A percentile compares a stretch with the other conserved stretches of the same genome.
Evolutionary conservation across 1,140 invertebrate genomes (phyloP).

Genomic region (Lerema accius): DNA sequence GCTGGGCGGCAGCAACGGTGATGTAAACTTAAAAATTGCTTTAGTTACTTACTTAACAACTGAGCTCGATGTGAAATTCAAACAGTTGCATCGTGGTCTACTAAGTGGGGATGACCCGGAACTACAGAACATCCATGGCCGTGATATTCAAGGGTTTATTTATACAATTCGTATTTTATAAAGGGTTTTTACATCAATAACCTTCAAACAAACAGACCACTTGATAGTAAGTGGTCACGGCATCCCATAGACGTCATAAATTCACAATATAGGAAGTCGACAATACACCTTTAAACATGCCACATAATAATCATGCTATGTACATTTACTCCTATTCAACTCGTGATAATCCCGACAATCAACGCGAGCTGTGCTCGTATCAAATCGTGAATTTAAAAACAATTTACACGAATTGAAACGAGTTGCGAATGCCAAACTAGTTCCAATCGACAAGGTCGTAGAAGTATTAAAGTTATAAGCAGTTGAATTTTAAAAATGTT

Average conservation of each 20-base stretch:
- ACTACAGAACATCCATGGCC: constrained; percentile 53
- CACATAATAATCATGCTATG: neutral
- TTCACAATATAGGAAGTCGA: neutral
- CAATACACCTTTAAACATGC: neutral
- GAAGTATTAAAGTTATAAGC: constrained; percentile 51
- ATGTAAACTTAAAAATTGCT: constrained; percentile 82
- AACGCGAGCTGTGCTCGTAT: constrained; percentile 11
- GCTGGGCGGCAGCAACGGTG: constrained; percentile 73
- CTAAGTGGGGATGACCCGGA: constrained; percentile 70
- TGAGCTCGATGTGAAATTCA: constrained; percentile 72
- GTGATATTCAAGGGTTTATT: constrained; percentile 39
- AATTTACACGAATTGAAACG: constrained; percentile 53
- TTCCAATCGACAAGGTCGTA: constrained; percentile 67
- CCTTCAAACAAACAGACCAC: no score
- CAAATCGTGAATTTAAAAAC: constrained; percentile 39
- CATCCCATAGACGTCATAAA: no score
- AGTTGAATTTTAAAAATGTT: constrained; percentile 45
- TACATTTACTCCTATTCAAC: neutral
- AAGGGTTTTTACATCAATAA: no score
- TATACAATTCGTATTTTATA: neutral
- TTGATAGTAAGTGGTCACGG: no score
- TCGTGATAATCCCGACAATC: constrained; percentile 1
- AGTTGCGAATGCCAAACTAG: constrained; percentile 71
- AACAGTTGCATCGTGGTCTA: constrained; percentile 62
- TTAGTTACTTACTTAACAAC: constrained; percentile 79